phyloP scores from a whole-genome alignment of 2,888 invertebrate genomes.

The Eupithecia exiguata region DNA sequence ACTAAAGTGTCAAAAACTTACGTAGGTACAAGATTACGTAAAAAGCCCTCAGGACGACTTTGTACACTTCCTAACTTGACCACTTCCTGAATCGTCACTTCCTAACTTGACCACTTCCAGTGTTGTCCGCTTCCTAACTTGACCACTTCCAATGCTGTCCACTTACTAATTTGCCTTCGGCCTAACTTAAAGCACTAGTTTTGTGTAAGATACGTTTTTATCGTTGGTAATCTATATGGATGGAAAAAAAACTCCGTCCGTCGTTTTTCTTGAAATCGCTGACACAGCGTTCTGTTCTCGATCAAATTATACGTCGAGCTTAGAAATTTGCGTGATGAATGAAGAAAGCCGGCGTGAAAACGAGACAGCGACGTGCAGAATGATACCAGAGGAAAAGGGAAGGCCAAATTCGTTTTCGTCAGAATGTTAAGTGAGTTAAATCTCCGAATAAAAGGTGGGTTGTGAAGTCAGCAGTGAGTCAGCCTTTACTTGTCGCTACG shows the following conservation, averaged over 20 bases:
- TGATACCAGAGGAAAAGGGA: conserved; percentile 56
- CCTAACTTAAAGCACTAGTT: background rate
- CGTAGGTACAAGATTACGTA: background rate
- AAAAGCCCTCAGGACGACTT: too few relatives aligned
- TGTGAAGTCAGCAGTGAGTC: conserved; percentile 63
- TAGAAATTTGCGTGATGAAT: conserved; percentile 59
- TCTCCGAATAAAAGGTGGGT: conserved; percentile 78
- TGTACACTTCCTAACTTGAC: too few relatives aligned
- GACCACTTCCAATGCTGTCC: too few relatives aligned
- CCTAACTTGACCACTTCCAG: too few relatives aligned
- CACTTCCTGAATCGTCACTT: too few relatives aligned
- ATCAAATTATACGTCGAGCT: conserved; percentile 76
- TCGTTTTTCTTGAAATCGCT: conserved; percentile 63
- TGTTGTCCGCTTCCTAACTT: too few relatives aligned
- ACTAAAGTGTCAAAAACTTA: background rate
- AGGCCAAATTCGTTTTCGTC: conserved; percentile 67
- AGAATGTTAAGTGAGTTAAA: conserved; percentile 80
- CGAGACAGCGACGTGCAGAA: conserved; percentile 54
- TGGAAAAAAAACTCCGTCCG: conserved; percentile 48
- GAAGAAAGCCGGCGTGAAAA: conserved; percentile 56
- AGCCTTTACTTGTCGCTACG: conserved; percentile 46
- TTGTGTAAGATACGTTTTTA: conserved; percentile 5
- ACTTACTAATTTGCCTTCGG: too few relatives aligned
- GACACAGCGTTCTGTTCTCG: conserved; percentile 71
- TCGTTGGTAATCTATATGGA: conserved; percentile 34